These are phyloP conservation scores for Camelus bactrianus DNA, from an alignment of 2,113 vertebrate genomes.

Conservation along the genomic window DNA sequence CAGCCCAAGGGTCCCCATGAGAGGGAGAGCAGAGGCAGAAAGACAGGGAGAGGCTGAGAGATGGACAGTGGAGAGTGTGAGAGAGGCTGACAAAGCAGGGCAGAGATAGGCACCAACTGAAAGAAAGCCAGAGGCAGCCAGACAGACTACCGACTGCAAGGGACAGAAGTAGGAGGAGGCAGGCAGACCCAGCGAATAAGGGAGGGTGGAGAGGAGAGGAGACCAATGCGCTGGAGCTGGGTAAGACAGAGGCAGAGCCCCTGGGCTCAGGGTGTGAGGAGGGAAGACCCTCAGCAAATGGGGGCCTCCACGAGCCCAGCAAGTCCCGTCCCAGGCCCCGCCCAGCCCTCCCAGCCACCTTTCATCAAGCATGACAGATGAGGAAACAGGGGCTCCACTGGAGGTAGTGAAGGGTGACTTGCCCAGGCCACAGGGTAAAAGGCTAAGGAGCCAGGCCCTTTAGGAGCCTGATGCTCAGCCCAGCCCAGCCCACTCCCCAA, in stretches of 20 bases:
- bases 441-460: neutral
- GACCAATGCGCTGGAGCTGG: neutral
- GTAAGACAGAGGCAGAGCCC: neutral
- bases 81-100: neutral
- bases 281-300: neutral
- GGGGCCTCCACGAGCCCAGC: neutral
- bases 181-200: neutral
- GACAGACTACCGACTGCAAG: neutral
- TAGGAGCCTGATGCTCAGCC: neutral
- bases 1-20: neutral
- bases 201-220: neutral
- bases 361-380: too few relatives aligned
- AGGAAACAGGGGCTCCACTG: neutral
- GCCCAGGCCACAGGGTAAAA: neutral
- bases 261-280: neutral
- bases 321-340: neutral
- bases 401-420: neutral
- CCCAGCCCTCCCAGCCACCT: neutral
- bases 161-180: neutral
- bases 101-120: rapidly evolving
- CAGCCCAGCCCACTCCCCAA: neutral
- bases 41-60: neutral
- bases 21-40: neutral
- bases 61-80: rapidly evolving
- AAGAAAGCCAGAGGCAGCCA: neutral